Percentiles rank a stretch among this genome's conserved stretches.
These are phyloP conservation scores for Watsonalla binaria DNA, from an alignment of 2,888 invertebrate species.

Conservation along the genomic window DNA sequence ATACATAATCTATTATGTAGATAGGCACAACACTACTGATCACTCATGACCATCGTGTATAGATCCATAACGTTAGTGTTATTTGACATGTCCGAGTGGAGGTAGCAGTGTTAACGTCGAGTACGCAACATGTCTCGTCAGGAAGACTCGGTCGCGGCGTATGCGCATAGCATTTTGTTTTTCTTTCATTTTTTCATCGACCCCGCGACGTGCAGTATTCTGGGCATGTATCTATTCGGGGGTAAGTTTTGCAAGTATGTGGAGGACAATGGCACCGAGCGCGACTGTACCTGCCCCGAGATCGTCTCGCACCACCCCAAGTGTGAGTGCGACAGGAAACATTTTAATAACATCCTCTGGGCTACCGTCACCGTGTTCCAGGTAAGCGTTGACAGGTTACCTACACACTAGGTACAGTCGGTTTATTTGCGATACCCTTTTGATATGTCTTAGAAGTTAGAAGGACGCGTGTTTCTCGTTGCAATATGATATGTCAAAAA, in stretches of 20 bases:
- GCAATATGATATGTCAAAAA: conserved; percentile 20
- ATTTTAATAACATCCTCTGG: conserved; percentile 99
- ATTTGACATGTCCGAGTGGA: conserved; percentile 27
- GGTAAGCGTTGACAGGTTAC: conserved; percentile 82
- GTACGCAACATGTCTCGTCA: conserved; percentile 50
- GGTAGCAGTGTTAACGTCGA: conserved; percentile 69
- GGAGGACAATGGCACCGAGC: conserved; percentile 88
- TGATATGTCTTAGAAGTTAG: conserved; percentile 56
- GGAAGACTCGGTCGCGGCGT: conserved; percentile 65
- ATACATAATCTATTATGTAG: neutral
- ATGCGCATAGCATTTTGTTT: conserved; percentile 76
- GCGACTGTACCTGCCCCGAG: conserved; percentile 96
- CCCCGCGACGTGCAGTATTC: conserved; percentile 88
- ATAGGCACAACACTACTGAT: conserved; percentile 1
- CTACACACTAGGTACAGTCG: conserved; percentile 61
- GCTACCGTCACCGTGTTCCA: conserved; percentile 98
- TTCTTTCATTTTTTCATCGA: conserved; percentile 76
- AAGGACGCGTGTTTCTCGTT: conserved; percentile 63
- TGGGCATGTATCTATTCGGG: conserved; percentile 99
- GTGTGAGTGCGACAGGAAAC: conserved; percentile 98
- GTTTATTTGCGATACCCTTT: conserved; percentile 70
- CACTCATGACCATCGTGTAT: conserved; percentile 14
- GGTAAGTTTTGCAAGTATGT: conserved; percentile 99
- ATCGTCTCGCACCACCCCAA: conserved; percentile 91
- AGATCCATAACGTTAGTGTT: conserved; percentile 42